Evolutionary conservation across 2,888 invertebrate genomes (phyloP).

Genomic region (Tetheella fluctuosa): DNA sequence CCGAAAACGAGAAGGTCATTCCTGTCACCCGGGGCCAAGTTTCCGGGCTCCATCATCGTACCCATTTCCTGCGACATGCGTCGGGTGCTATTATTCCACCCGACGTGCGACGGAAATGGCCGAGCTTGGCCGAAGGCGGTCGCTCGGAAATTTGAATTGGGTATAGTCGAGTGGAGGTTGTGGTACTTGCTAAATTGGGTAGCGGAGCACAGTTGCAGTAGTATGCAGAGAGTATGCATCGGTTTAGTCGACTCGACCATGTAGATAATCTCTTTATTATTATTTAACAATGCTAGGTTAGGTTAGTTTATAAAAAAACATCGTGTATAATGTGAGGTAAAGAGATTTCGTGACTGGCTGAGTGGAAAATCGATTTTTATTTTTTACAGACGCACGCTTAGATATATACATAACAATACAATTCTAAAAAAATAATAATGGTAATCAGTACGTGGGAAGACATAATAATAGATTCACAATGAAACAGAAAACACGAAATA

Average conservation of each 20-base stretch:
- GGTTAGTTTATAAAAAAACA: too few relatives aligned
- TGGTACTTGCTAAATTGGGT: conserved; percentile 33
- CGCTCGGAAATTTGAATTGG: conserved; percentile 67
- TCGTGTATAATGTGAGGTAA: too few relatives aligned
- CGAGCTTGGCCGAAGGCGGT: conserved; percentile 53
- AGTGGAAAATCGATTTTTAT: too few relatives aligned
- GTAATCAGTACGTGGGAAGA: too few relatives aligned
- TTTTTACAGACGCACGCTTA: too few relatives aligned
- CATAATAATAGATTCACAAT: too few relatives aligned
- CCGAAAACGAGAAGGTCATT: conserved; percentile 19
- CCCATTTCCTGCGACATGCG: conserved; percentile 65
- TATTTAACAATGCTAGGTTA: too few relatives aligned
- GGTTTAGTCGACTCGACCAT: not conserved
- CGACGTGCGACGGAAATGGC: conserved; percentile 62
- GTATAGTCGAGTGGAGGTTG: conserved; percentile 26
- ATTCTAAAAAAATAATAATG: too few relatives aligned
- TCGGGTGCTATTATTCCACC: conserved; percentile 59
- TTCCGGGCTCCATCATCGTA: conserved; percentile 66
- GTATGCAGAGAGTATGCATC: conserved; percentile 29
- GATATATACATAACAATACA: too few relatives aligned
- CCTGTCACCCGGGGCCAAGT: conserved; percentile 38
- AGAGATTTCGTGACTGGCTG: too few relatives aligned
- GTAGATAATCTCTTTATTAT: not conserved
- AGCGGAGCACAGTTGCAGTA: conserved; percentile 25
- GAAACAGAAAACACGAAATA: not conserved